Percentiles rank a stretch among this genome's conserved stretches.
phyloP scores from a whole-genome alignment of 2,113 vertebrate genomes.

The Megalops atlanticus region DNA sequence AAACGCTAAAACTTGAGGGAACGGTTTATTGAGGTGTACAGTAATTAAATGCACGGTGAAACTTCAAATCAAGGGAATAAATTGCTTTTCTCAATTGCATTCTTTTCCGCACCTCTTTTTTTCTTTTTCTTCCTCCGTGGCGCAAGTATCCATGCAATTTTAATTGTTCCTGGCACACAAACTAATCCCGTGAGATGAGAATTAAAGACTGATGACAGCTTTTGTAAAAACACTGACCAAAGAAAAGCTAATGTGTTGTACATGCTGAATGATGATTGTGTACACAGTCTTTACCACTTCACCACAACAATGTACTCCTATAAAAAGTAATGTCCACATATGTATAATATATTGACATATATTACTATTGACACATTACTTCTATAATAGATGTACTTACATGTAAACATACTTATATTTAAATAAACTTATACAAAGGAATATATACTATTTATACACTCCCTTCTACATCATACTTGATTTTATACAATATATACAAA shows the following conservation, averaged over 20 bases:
- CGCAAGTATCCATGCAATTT: neutral
- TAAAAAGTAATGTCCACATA: neutral
- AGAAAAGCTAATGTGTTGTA: neutral
- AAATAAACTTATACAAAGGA: too few species aligned
- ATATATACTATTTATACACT: too few species aligned
- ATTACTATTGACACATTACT: too few species aligned
- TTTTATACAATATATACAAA: too few species aligned
- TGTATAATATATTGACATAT: neutral
- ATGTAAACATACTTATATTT: too few species aligned
- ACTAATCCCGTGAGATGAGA: neutral
- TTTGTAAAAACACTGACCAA: neutral
- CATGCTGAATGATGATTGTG: too few species aligned
- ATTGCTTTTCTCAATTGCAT: conserved; percentile 69
- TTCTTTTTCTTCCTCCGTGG: neutral
- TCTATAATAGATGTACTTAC: too few species aligned
- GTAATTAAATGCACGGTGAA: conserved; percentile 68
- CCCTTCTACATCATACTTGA: neutral
- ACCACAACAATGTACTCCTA: neutral
- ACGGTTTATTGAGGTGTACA: conserved; percentile 57
- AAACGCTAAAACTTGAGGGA: conserved; percentile 62
- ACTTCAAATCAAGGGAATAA: conserved; percentile 73
- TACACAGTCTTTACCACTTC: too few species aligned
- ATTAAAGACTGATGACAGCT: neutral
- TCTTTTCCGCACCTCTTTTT: conserved; percentile 43
- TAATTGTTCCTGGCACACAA: neutral